Base-by-base conservation (phyloP, 2,888 invertebrate genomes). In the Harpalus rufipes region DNA sequence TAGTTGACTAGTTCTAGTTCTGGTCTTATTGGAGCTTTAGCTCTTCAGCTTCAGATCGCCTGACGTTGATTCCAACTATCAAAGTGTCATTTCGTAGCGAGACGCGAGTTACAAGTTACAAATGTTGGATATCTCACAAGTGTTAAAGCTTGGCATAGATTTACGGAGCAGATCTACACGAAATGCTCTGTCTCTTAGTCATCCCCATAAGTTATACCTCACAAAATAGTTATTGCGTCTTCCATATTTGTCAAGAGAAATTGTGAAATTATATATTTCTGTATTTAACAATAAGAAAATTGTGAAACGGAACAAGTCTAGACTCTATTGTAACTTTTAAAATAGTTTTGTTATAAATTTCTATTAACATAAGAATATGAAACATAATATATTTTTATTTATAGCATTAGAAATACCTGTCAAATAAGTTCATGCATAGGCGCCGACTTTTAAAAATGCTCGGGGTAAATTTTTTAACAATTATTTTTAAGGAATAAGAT, bases 181-280 rank as follows among this genome's bases (percentile, higher is more conserved):
- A 59, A 63, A 16, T 63, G 63, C 59, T 63, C 25, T 51, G 44
- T 12, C 12, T 8, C 44, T 51, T 12, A 51, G 44, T 61, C 16
- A 61, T 61, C 18, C 21, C 3, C 10, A 61, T 61, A 61, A 6
- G 16, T 61, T 61, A 61, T 18, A 61, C 61, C 18, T 61, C 61
- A 21, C 61, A 18, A 18, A 21, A 16, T 21, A 61, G 61, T 61
- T 61, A 61, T 61, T 61, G 18, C 10, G 16, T 61, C 21, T 61
- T 61, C 61, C 61, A 61, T 61, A 61, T 61, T 61, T 61, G 61
- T 61, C 10, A 61, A 61, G 61, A 61, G 61, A 61, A 61, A 21
- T 6, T 61, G 61, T 8, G 21, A 44, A 44, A 44, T 21, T 3
- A 21, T 21, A 2, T 32, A 32, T 32, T 32, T 32, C 3, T 32